These are phyloP conservation scores for Zosterops pallidus DNA, from an alignment of 2,113 vertebrate species.

Conservation along the genomic window DNA sequence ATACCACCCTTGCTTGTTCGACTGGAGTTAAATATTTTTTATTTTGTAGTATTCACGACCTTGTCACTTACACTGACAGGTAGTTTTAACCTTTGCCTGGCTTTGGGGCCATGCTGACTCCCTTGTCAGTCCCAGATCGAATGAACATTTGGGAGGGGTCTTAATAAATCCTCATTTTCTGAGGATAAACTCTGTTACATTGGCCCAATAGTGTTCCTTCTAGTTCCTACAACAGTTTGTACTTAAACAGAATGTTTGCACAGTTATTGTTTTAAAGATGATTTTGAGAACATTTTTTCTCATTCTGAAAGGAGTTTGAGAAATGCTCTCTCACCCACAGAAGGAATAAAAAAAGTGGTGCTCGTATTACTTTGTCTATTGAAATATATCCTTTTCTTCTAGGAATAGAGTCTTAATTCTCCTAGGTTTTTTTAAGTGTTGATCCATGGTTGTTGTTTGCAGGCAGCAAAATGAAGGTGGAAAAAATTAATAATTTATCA, in stretches of 20 bases:
- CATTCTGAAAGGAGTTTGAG: neutral
- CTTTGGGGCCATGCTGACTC: neutral
- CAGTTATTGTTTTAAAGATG: neutral
- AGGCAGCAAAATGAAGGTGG: conserved; percentile 4
- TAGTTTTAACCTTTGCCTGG: neutral
- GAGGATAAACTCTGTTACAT: neutral
- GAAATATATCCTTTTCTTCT: neutral
- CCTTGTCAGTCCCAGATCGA: neutral
- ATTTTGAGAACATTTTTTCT: neutral
- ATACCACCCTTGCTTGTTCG: fast-evolving
- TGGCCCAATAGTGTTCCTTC: neutral
- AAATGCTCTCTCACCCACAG: neutral
- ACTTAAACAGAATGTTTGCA: neutral
- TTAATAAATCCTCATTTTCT: neutral
- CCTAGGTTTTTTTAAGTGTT: neutral
- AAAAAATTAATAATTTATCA: conserved; percentile 26
- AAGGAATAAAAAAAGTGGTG: neutral
- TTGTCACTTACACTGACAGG: neutral
- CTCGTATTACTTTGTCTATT: neutral
- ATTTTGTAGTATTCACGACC: neutral
- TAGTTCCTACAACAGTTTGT: neutral
- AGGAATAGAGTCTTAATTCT: neutral
- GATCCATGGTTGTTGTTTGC: neutral
- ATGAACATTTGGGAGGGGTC: neutral
- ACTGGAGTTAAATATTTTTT: neutral